Base-by-base conservation (phyloP, 2,888 invertebrate genomes). In the Drosophila subsilvestris region DNA sequence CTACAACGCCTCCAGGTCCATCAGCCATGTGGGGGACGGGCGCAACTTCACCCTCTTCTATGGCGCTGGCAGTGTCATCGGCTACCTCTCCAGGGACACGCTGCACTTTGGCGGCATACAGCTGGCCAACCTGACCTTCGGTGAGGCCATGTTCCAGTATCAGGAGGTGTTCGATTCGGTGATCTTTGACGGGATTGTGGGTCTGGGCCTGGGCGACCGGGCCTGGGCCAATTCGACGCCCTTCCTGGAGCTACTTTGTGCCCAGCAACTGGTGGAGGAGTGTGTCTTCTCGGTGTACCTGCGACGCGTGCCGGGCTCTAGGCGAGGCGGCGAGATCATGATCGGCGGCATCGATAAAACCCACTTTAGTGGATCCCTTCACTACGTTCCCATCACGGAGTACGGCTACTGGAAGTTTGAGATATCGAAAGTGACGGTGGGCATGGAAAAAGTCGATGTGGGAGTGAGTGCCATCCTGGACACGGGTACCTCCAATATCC, bases 51-150 rank as follows among this genome's bases (percentile, higher is more conserved):
- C 94, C 49, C 98, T 99, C 90, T 95, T 94, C 80, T 99, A 99
- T 93, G 99, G 99, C 75, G 96, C 97, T 77, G 99, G 99, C 78
- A 97, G 96, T 91, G 94, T 99, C 74, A 96, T 97, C 75, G 99
- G 99, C 54, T 98, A 96, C 93, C 94, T 99, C 71, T 98, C 98
- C 68, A 95, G 95, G 20, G 99, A 99, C 92, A 94, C 93, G 62
- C 8, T 82, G 0, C 57, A 47, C 9, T 4, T 82, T 6, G 75
- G 47, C 8, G 72, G 71, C 7, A 45, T 27, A 1, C 7, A 55
- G n/a, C 14, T 86, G n/a, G 12, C 53, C 1, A 59, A 17, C 0
- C 10, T 82, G 2, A 72, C 56, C 7, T 83, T 83, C 50, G 82
- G 82, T 0, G 86, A 83, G 56, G 69, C 51, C 0, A 9, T 76